A percentile compares a stretch with the other conserved stretches of the same genome.
Evolutionary conservation across 1,140 invertebrate genomes (phyloP).

Genomic region (Platyscapa corneri): DNA sequence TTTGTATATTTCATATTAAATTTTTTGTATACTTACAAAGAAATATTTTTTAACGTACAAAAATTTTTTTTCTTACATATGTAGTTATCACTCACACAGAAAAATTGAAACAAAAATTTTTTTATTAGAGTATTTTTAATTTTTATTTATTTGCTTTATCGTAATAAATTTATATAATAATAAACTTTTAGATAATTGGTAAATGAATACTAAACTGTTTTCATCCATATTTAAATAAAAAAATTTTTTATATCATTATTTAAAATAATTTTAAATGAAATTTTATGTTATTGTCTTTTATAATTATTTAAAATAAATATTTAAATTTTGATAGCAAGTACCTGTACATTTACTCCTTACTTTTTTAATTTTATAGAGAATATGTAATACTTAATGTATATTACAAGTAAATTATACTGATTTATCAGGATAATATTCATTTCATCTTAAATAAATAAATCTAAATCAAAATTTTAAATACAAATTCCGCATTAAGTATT

Average conservation of each 20-base stretch:
- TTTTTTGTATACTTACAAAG: slow-evolving; percentile 33
- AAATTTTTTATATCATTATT: no score
- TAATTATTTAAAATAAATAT: neutral
- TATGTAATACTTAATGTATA: neutral
- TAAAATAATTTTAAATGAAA: no score
- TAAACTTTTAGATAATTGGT: no score
- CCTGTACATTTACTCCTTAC: no score
- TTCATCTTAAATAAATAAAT: neutral
- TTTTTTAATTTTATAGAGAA: neutral
- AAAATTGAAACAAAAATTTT: no score
- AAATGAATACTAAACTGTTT: no score
- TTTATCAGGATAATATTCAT: neutral
- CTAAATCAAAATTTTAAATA: neutral
- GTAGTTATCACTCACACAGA: no score
- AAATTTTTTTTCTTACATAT: neutral
- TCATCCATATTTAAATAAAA: no score
- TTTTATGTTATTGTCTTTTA: neutral
- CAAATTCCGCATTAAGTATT: no score
- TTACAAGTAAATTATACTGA: neutral
- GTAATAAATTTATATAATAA: no score
- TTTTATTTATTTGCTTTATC: no score
- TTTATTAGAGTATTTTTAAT: no score
- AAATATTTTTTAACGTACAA: slow-evolving; percentile 7
- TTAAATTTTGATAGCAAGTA: neutral
- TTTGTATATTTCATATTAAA: neutral